Base-by-base conservation (phyloP, 2,113 vertebrate genomes). In the Garra rufa region DNA sequence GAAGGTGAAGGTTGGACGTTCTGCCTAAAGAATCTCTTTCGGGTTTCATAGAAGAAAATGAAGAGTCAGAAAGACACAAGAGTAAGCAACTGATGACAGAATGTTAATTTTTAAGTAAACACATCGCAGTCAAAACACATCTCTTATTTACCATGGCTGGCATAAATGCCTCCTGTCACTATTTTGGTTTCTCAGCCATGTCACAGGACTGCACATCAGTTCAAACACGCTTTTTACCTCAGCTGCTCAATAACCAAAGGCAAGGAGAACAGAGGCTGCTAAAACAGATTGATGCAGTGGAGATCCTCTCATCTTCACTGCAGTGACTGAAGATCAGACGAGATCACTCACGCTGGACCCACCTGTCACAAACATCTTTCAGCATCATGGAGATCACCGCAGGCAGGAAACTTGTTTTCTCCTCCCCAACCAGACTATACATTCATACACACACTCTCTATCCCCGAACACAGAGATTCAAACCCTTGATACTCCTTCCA, bases 321-420 rank as follows among this genome's bases (percentile, higher is more conserved):
- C 76, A 81, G 81, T 80, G 21, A 50, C 38, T 19, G 55, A 76
- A 67, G 83, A 85, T 87, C 83, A 85, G 55, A 87, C 63, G 74
- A 67, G 46, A 84, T 87, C 46, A 63, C 75, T 85, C 73, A 81
- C 82, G 71, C 73, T 78, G 73, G 82, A 82, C 55, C 77, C 26
- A 65, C 70, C 77, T 85, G 79, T 87, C 73, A 76, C 79, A 81
- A 88, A 86, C 75, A 88, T 79, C 67, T 43, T 50, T 69, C 65
- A 70, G 59, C 74, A 80, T 75, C 9, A 28, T 52, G 44, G 50
- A 85, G 71, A 85, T 71, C 63, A 82, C 85, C 75, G 28, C 61
- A 55, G 85, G 81, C 83, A 78, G 50, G 81, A 83, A 77, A 80
- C 46, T 70, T 85, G 76, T 83, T 88, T 82, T 82, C 24, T 75